Evolutionary conservation across 2,888 invertebrate species (phyloP).

Genomic region (Temnothorax ravouxi): DNA sequence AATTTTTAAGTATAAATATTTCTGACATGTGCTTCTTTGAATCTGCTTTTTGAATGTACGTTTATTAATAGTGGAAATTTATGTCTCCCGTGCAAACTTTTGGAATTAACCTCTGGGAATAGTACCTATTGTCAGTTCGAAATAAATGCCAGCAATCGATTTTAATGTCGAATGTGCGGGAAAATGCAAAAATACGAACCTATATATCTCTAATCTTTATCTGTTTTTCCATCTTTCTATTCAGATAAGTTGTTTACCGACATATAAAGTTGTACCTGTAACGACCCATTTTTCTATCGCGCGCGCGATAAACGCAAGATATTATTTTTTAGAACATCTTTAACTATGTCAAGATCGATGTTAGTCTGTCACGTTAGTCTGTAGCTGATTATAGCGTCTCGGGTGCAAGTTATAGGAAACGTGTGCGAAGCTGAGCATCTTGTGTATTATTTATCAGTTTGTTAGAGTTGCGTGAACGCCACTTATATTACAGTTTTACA

Average conservation of each 20-base stretch:
- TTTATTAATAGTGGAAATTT: background rate
- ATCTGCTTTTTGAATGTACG: background rate
- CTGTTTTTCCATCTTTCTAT: background rate
- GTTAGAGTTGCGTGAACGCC: background rate
- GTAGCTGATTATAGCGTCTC: background rate
- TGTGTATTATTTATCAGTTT: conserved; percentile 5
- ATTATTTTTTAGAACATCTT: conserved; percentile 25
- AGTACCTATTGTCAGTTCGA: background rate
- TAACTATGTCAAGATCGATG: conserved; percentile 17
- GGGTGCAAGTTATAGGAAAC: background rate
- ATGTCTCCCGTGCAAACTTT: background rate
- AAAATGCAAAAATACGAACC: background rate
- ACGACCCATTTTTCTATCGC: background rate
- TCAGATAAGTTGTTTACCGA: background rate
- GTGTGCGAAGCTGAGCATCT: background rate
- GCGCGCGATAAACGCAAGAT: background rate
- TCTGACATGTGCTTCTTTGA: background rate
- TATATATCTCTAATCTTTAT: background rate
- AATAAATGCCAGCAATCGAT: background rate
- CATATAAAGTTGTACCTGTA: background rate
- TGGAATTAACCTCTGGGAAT: background rate
- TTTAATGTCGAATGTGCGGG: background rate
- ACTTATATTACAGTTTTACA: background rate
- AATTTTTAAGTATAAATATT: background rate
- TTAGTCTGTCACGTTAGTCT: background rate